phyloP scores from a whole-genome alignment of 35 echinoderm and acorn worm genomes.

The Heliocidaris tuberculata region DNA sequence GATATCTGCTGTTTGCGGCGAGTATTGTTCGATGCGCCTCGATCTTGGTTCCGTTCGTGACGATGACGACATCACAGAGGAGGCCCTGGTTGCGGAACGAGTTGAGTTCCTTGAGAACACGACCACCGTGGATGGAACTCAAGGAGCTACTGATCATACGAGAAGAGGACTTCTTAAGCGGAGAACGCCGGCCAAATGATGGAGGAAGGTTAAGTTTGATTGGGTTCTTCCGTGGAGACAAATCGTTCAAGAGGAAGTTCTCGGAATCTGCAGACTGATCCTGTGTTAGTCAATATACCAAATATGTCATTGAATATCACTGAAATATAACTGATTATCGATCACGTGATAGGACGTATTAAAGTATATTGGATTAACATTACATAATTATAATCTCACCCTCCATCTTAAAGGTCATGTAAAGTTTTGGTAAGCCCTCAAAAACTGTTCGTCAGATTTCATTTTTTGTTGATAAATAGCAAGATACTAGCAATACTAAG shows the following conservation, averaged over 20 bases:
- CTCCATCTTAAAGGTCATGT: too few relatives aligned
- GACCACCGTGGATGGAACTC: constrained; percentile 40
- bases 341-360: neutral
- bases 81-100: constrained; percentile 55
- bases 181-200: constrained; percentile 33
- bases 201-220: constrained; percentile 13
- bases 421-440: too few relatives aligned
- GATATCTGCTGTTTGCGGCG: constrained; percentile 67
- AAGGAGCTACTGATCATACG: neutral
- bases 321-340: neutral
- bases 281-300: neutral
- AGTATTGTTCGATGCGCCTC: constrained; percentile 72
- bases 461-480: too few relatives aligned
- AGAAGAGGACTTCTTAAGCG: constrained; percentile 1
- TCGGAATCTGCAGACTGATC: constrained; percentile 1
- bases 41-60: constrained; percentile 56
- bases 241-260: constrained; percentile 21
- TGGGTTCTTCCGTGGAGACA: constrained; percentile 32
- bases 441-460: too few relatives aligned
- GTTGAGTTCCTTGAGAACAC: constrained; percentile 65
- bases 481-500: too few relatives aligned
- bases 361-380: neutral
- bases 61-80: constrained; percentile 79
- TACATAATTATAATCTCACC: too few relatives aligned
- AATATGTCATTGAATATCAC: neutral